Evolutionary conservation across 1,140 invertebrate species (phyloP).

Genomic region (Globodera rostochiensis): DNA sequence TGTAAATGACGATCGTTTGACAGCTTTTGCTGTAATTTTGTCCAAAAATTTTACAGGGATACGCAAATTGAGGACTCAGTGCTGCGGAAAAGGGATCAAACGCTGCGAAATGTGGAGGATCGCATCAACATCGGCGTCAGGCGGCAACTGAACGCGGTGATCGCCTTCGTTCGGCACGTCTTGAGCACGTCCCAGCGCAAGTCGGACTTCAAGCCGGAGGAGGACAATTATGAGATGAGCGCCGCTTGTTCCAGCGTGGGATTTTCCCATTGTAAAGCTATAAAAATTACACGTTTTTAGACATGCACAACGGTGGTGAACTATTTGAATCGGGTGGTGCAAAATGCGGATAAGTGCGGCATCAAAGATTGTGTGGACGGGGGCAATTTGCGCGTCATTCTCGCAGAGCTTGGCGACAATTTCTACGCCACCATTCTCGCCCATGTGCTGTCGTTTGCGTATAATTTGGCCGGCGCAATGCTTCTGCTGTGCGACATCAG

Average conservation of each 20-base stretch:
- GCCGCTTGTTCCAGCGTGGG: constrained; percentile 37
- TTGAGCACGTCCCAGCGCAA: constrained; percentile 91
- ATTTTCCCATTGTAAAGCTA: not conserved
- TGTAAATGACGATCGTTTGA: too few species aligned
- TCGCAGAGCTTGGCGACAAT: constrained; percentile 84
- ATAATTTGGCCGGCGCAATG: constrained; percentile 94
- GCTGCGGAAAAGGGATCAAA: constrained; percentile 80
- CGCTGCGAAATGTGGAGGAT: constrained; percentile 80
- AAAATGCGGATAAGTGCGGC: constrained; percentile 67
- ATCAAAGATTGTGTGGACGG: constrained; percentile 86
- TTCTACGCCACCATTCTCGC: constrained; percentile 93
- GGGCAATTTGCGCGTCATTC: constrained; percentile 83
- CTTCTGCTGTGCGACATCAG: constrained; percentile 96
- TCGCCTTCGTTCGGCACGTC: constrained; percentile 86
- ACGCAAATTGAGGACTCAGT: constrained; percentile 85
- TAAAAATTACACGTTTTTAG: constrained; percentile 69
- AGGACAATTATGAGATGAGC: constrained; percentile 67
- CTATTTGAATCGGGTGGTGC: constrained; percentile 78
- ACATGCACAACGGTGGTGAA: constrained; percentile 85
- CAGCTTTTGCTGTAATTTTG: not conserved
- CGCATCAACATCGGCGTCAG: constrained; percentile 89
- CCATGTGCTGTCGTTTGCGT: constrained; percentile 90
- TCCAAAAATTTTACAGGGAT: constrained; percentile 71
- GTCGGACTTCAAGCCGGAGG: constrained; percentile 90
- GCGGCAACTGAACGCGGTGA: constrained; percentile 78